phyloP scores from a whole-genome alignment of 64 coral and sea anemone species.

The Acropora yongei region DNA sequence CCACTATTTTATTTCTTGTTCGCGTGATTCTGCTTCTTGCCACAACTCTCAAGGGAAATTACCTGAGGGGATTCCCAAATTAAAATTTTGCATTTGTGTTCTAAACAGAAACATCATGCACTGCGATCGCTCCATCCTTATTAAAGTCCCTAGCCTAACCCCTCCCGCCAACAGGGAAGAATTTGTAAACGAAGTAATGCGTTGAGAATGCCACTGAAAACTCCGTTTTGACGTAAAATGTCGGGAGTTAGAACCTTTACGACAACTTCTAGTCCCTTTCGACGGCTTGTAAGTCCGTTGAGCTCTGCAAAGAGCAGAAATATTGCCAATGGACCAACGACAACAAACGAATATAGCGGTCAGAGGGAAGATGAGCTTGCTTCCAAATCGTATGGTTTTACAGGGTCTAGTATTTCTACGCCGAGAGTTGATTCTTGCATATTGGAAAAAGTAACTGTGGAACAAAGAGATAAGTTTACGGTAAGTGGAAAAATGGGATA shows the following conservation, averaged over 20 bases:
- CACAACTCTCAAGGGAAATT: too few species aligned
- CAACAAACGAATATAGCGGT: too few species aligned
- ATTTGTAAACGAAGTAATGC: too few species aligned
- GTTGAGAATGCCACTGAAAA: neutral
- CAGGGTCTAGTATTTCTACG: neutral
- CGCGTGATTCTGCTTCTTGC: too few species aligned
- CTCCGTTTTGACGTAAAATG: neutral
- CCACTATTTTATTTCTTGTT: too few species aligned
- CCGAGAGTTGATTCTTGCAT: conserved; percentile 83
- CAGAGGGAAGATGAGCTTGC: too few species aligned
- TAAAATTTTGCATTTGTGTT: too few species aligned
- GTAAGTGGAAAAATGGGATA: conserved; percentile 36
- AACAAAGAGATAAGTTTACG: conserved; percentile 90
- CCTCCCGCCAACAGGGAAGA: too few species aligned
- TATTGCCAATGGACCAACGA: neutral
- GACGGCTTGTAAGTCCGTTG: conserved; percentile 15
- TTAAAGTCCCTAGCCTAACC: too few species aligned
- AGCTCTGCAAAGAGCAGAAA: neutral
- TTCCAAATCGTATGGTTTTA: neutral
- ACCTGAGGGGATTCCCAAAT: too few species aligned
- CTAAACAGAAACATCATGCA: too few species aligned
- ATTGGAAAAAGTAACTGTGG: conserved; percentile 80
- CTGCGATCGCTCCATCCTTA: too few species aligned
- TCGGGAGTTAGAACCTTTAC: neutral
- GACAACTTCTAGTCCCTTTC: neutral